Base-by-base conservation (phyloP, 2,888 invertebrate species). In the Bedellia somnulentella region DNA sequence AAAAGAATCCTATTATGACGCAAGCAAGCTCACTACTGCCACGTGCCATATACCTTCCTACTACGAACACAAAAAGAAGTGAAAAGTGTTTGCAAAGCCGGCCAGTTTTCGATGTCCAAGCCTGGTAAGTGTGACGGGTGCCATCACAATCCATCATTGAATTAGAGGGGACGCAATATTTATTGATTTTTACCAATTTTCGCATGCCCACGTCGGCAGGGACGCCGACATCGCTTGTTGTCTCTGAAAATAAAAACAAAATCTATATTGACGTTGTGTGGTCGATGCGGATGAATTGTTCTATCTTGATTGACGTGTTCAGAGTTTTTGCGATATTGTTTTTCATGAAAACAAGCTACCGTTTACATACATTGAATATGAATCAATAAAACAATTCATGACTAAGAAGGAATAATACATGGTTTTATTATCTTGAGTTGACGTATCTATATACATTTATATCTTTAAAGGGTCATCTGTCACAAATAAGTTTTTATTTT, bases 91-190 rank as follows among this genome's bases (percentile, higher is more conserved):
- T 45, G 43, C 37, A 40, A 31, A 17, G 35, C 30, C 14, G 29
- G 24, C 17, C 37, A 30, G 33, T 33, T 33, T 40, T 36, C 45
- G 52, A 70, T 66, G 64, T 61, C 60, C 49, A 51, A 43, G 42
- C 42, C 47, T 62, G 70, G 67, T 68, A 70, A 61, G 57, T 55
- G 52, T 37, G 36, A 38, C 38, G 15, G 21, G 21, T 18, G 26
- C 24, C n/a, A n/a, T n/a, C 16, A 40, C 56, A 47, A 68, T 70
- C 66, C 60, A 64, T 70, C 70, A 70, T 55, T 59, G 59, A 52
- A 63, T 62, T 66, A 63, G 52, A 50, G 61, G 63, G 64, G 61
- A 46, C 47, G 49, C 42, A 45, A 49, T 47, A 47, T 52, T 49
- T 62, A 68, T 68, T 60, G 67, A 68, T 68, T 67, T 63, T 56